Evolutionary conservation across 2,797 vertebrate genomes (phyloP).

Genomic region (Cyprinodon diabolis): DNA sequence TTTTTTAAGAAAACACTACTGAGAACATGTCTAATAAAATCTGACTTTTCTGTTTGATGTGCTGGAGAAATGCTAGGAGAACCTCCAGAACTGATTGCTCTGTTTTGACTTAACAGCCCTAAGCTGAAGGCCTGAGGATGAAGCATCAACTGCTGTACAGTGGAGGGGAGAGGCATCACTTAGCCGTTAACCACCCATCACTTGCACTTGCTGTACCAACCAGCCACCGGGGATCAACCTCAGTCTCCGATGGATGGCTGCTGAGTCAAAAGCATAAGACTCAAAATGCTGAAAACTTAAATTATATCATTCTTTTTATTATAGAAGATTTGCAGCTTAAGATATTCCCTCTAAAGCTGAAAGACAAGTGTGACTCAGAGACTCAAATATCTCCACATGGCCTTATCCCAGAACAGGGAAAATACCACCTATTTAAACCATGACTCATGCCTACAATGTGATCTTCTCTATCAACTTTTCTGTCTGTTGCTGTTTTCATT

Average conservation of each 20-base stretch:
- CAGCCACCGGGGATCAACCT: constrained; percentile 32
- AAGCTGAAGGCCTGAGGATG: constrained; percentile 24
- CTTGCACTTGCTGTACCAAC: constrained; percentile 43
- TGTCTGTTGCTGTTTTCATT: constrained; percentile 38
- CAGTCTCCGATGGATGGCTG: background rate
- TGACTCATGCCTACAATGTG: constrained; percentile 40
- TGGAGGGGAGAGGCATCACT: constrained; percentile 41
- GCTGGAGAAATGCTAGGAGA: constrained; percentile 11
- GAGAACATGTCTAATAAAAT: background rate
- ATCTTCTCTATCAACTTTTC: constrained; percentile 32
- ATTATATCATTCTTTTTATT: constrained; percentile 38
- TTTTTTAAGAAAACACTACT: background rate
- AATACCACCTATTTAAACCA: constrained; percentile 40
- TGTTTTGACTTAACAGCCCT: constrained; percentile 23
- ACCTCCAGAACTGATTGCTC: constrained; percentile 3
- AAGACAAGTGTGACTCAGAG: constrained; percentile 39
- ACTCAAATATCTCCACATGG: constrained; percentile 36
- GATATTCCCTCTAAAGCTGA: constrained; percentile 29
- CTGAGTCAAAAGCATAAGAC: constrained; percentile 29
- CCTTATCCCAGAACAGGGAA: constrained; percentile 33
- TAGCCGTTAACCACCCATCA: constrained; percentile 57
- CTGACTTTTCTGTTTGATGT: background rate
- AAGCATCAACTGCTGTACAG: constrained; percentile 25
- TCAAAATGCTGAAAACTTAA: constrained; percentile 50
- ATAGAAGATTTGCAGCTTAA: constrained; percentile 12